A percentile compares a stretch with the other conserved stretches of the same genome.
phyloP scores from a whole-genome alignment of 2,888 invertebrate species.

The Cryptocephalus moraei region DNA sequence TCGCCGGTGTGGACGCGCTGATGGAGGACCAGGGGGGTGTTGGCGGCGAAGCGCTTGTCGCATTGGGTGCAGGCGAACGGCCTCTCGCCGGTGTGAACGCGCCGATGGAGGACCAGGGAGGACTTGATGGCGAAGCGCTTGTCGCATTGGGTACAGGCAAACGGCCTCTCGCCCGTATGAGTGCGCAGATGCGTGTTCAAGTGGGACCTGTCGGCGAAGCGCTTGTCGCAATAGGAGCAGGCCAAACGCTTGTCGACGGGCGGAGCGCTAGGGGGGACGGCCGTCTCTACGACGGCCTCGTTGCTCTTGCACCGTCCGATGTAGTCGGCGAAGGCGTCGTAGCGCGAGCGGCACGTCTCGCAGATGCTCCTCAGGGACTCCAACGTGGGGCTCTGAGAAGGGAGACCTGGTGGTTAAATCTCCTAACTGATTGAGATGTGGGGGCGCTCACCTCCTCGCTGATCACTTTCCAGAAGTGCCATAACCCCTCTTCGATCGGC shows the following conservation, averaged over 20 bases:
- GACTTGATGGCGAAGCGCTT: conserved; percentile 18
- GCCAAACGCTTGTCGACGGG: conserved; percentile 33
- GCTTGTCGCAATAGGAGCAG: conserved; percentile 26
- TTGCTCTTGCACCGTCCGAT: too few species aligned
- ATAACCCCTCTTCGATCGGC: too few species aligned
- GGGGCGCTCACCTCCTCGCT: too few species aligned
- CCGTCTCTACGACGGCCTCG: too few species aligned
- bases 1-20: conserved; percentile 34
- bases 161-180: conserved; percentile 28
- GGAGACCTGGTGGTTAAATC: too few species aligned
- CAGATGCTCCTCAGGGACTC: too few species aligned
- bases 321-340: too few species aligned
- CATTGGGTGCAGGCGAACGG: conserved; percentile 35
- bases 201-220: conserved; percentile 28
- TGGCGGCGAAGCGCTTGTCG: conserved; percentile 31
- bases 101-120: too few species aligned
- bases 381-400: too few species aligned
- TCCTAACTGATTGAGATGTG: too few species aligned
- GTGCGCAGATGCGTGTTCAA: conserved; percentile 25
- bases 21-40: conserved; percentile 32
- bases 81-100: conserved; percentile 29
- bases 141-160: conserved; percentile 24
- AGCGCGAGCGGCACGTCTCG: too few species aligned
- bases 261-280: conserved; percentile 25
- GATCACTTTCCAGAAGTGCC: too few species aligned